Base-by-base conservation (phyloP, 2,888 invertebrate genomes). In the Caenorhabditis sp. region DNA sequence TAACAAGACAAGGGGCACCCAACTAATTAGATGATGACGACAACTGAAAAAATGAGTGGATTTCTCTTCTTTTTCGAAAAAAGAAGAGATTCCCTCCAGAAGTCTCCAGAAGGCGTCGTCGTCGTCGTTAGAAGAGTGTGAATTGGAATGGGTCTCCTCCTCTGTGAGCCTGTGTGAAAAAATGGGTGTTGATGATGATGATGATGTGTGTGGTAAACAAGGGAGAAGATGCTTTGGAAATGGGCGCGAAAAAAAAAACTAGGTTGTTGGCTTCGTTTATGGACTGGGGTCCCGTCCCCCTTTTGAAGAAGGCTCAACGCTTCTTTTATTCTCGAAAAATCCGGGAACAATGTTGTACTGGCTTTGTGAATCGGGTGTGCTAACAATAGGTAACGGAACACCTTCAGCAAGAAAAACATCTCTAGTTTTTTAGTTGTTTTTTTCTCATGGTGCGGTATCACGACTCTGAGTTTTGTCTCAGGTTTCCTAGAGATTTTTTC, bases 161-260 rank as follows among this genome's bases (percentile, higher is more conserved):
- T 5, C 6, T 38, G 38, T 31, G 5, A 4, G 10, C 12, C 8
- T 19, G 58, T 51, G 49, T 35, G 38, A 31, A 19, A 58, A 70
- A 56, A 38, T 24, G 19, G 49, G 47, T 26, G 59, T 19, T 22
- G 59, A 59, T 35, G 72, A 47, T 72, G 61, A 35, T 73, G n/a
- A n/a, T n/a, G n/a, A n/a, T n/a, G n/a, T n/a, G n/a, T n/a, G 73
- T 74, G 74, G 74, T 74, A 74, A 74, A 74, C 74, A 74, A 64
- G 64, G 44, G 63, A 70, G 35, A 31, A 1, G 24, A 69, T 26
- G 41, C 38, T 38, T 38, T 38, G 12, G 38, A 38, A 31, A 31
- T 31, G 31, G 31, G 31, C 5, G 31, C 4, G 7, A 31, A 4
- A 19, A 19, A 7, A 47, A 47, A 47, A 47, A 47, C 47, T 47